phyloP scores from a whole-genome alignment of 2,113 vertebrate genomes.

The Poeciliopsis retropinna region DNA sequence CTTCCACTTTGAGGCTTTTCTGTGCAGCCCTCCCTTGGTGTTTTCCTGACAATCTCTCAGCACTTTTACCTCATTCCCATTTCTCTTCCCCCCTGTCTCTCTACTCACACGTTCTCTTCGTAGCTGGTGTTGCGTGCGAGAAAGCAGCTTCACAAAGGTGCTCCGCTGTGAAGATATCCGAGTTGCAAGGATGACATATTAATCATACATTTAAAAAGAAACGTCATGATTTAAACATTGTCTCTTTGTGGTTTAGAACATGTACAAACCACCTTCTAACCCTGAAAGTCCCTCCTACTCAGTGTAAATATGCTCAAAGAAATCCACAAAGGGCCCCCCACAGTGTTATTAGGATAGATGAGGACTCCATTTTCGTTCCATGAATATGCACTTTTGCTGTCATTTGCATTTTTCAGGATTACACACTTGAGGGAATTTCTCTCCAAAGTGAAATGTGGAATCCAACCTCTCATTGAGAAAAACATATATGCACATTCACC shows the following conservation, averaged over 20 bases:
- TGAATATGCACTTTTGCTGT: constrained; percentile 56
- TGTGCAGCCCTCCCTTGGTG: constrained; percentile 48
- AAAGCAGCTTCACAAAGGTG: constrained; percentile 15
- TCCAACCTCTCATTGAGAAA: constrained; percentile 58
- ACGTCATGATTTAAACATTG: constrained; percentile 31
- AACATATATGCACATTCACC: constrained; percentile 16
- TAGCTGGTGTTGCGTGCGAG: not conserved
- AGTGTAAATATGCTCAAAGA: constrained; percentile 37
- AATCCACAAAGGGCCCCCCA: constrained; percentile 33
- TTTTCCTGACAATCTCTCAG: constrained; percentile 46
- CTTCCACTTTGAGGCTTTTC: constrained; percentile 64
- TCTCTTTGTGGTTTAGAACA: constrained; percentile 24
- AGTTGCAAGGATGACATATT: constrained; percentile 24
- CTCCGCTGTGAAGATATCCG: constrained; percentile 21
- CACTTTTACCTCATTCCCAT: constrained; percentile 10
- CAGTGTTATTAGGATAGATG: constrained; percentile 46
- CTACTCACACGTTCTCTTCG: constrained; percentile 2
- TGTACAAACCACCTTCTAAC: constrained; percentile 40
- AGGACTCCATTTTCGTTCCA: constrained; percentile 47
- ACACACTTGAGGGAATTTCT: constrained; percentile 50
- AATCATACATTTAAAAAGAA: constrained; percentile 30
- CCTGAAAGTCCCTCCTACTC: constrained; percentile 44
- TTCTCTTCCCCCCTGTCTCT: not conserved
- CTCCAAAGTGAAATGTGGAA: constrained; percentile 36
- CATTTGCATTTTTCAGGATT: constrained; percentile 65